A percentile compares a stretch with the other conserved stretches of the same genome.
Evolutionary conservation across 2,888 invertebrate species (phyloP).

Genomic region (Machimus rusticus): DNA sequence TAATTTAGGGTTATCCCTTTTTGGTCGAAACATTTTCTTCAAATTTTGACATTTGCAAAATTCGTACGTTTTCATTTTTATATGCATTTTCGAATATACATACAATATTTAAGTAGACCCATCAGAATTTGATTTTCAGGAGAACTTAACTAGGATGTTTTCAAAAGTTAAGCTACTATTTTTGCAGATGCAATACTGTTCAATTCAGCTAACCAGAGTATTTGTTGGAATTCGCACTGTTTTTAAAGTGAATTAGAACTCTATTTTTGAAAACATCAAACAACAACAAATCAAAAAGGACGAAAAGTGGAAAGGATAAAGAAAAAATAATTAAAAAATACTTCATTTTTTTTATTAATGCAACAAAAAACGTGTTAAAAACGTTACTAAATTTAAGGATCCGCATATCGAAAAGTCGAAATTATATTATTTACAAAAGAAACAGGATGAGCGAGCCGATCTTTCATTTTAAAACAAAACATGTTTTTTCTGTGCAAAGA

Average conservation of each 20-base stretch:
- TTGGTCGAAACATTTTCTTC: neutral
- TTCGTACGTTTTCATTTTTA: no score
- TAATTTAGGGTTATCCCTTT: neutral
- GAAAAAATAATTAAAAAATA: conserved; percentile 4
- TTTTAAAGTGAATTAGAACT: no score
- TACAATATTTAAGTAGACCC: no score
- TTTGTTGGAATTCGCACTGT: no score
- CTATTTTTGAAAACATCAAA: no score
- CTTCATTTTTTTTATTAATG: conserved; percentile 8
- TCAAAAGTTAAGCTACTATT: no score
- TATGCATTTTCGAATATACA: no score
- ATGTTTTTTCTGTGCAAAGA: neutral
- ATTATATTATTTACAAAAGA: neutral
- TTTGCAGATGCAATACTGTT: no score
- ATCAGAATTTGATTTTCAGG: no score
- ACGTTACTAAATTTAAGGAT: neutral
- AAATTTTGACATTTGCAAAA: neutral
- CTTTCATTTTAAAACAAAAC: neutral
- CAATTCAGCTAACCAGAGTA: no score
- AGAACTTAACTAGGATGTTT: no score
- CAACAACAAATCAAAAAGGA: neutral
- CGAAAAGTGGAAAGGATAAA: neutral
- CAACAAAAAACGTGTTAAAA: conserved; percentile 18
- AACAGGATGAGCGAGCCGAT: neutral
- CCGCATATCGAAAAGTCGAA: neutral